These are phyloP conservation scores for Psittacus erithacus DNA, from an alignment of 2,113 vertebrate species.

Conservation along the genomic window DNA sequence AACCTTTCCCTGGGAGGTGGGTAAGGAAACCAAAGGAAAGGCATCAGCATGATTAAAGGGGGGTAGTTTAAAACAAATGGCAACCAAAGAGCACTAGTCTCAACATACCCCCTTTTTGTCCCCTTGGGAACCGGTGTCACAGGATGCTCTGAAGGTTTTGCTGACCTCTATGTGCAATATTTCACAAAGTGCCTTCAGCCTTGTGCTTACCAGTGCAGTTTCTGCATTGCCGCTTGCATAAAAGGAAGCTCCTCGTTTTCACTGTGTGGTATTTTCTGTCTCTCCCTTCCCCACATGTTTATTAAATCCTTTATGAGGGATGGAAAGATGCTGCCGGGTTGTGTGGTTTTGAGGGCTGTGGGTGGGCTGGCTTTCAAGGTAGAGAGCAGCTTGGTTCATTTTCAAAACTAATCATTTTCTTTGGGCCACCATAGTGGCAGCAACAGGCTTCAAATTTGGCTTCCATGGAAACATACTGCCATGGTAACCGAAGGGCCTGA, in stretches of 20 bases:
- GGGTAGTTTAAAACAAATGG: not conserved
- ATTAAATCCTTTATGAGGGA: not conserved
- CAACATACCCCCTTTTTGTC: not conserved
- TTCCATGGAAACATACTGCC: constrained; percentile 74
- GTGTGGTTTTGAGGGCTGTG: not conserved
- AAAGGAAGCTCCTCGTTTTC: not conserved
- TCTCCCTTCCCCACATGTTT: not conserved
- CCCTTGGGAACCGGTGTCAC: not conserved
- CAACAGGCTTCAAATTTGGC: constrained; percentile 64
- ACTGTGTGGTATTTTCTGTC: not conserved
- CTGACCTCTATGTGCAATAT: not conserved
- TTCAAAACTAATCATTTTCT: constrained; percentile 49
- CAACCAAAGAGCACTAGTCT: not conserved
- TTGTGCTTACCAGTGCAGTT: not conserved
- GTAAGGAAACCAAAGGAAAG: not conserved
- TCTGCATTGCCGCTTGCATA: not conserved
- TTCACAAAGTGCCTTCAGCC: not conserved
- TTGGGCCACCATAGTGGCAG: constrained; percentile 30
- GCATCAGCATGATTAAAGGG: not conserved
- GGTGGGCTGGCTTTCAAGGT: constrained; percentile 15
- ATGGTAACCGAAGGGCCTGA: constrained; percentile 67
- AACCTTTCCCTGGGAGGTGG: not conserved
- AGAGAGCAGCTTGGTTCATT: constrained; percentile 50
- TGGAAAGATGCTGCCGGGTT: not conserved
- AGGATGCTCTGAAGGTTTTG: not conserved